These are phyloP conservation scores for Stenopsyche tienmushanensis DNA, from an alignment of 1,140 invertebrate genomes.

Conservation along the genomic window DNA sequence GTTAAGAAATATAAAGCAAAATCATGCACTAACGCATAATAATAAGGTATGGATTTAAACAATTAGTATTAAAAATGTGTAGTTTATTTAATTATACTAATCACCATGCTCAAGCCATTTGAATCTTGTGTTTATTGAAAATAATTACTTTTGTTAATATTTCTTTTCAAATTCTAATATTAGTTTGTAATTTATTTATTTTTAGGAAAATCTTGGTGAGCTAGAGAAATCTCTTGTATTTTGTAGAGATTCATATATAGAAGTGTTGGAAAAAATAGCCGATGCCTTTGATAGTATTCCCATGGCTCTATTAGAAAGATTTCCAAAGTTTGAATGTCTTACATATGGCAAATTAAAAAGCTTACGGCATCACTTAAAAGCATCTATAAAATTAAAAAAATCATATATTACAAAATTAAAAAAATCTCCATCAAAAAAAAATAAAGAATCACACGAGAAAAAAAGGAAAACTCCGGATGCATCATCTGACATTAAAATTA, in stretches of 20 bases:
- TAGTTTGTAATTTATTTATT: constrained; percentile 23
- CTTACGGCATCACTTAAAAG: constrained; percentile 36
- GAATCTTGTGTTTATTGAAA: background rate
- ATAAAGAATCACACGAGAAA: constrained; percentile 3
- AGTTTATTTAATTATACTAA: background rate
- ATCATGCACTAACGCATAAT: background rate
- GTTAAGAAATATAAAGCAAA: constrained; percentile 24
- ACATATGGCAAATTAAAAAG: constrained; percentile 49
- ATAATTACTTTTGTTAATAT: background rate
- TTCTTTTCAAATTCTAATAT: background rate
- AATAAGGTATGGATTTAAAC: constrained; percentile 7
- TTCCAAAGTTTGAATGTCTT: constrained; percentile 49
- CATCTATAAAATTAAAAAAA: constrained; percentile 32
- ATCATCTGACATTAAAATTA: constrained; percentile 1
- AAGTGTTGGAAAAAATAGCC: constrained; percentile 52
- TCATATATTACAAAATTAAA: constrained; percentile 17
- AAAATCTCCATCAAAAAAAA: background rate
- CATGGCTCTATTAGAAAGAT: constrained; percentile 48
- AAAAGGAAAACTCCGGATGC: background rate
- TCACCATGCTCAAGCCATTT: no score
- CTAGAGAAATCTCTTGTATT: constrained; percentile 44
- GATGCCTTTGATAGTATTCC: constrained; percentile 52
- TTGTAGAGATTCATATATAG: constrained; percentile 51
- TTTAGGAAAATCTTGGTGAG: constrained; percentile 43
- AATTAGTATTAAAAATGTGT: background rate